These are phyloP conservation scores for Hirudinaria manillensis DNA, from an alignment of 2,888 invertebrate species.

Conservation along the genomic window DNA sequence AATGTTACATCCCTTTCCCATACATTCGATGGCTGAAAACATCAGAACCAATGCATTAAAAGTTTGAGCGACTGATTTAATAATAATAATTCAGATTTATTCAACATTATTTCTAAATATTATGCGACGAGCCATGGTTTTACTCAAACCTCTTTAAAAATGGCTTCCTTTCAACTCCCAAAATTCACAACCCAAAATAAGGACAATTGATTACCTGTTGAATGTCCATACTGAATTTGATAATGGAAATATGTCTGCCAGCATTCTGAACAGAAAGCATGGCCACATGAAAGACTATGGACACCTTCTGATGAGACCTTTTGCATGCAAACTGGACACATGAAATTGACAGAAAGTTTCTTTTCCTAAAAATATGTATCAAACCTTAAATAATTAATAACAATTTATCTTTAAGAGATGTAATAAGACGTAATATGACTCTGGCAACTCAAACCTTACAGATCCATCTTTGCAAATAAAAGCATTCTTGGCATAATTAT, in stretches of 20 bases:
- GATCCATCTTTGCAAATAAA: neutral
- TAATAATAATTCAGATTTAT: neutral
- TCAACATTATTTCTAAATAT: neutral
- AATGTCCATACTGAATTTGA: slow-evolving; percentile 80
- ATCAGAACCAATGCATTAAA: neutral
- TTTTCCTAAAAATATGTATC: neutral
- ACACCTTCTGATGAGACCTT: slow-evolving; percentile 40
- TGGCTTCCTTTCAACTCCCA: neutral
- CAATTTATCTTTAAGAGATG: too few relatives aligned
- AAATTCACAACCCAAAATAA: neutral
- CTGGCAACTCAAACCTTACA: neutral
- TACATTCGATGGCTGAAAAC: slow-evolving; percentile 80
- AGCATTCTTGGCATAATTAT: neutral
- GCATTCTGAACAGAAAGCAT: slow-evolving; percentile 89
- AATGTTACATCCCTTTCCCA: slow-evolving; percentile 88
- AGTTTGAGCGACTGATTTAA: neutral
- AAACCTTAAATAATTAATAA: neutral
- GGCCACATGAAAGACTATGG: slow-evolving; percentile 76
- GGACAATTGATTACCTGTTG: slow-evolving; percentile 57
- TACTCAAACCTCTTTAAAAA: neutral
- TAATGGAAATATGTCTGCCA: slow-evolving; percentile 94
- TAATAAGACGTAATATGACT: neutral
- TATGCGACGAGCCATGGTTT: neutral
- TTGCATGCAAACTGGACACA: slow-evolving; percentile 49
- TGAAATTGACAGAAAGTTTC: slow-evolving; percentile 27